Base-by-base conservation (phyloP, 2,888 invertebrate genomes). In the Orthosia cruda region DNA sequence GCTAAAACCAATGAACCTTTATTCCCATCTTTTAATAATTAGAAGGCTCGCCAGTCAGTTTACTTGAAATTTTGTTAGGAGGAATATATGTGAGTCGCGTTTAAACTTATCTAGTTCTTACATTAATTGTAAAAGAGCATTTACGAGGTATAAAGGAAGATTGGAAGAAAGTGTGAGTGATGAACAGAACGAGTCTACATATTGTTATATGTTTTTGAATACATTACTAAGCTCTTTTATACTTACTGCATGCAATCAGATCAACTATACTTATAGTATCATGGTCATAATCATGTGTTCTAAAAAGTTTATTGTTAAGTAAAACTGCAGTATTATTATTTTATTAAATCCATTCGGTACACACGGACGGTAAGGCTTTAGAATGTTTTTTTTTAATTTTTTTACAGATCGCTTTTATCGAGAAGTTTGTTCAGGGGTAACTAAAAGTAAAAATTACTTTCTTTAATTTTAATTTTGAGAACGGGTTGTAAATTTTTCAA, bases 401-500 rank as follows among this genome's bases (percentile, higher is more conserved):
- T 81, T 50, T 55, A 77, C 50, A 63, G 71, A 71, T 82, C 26
- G 15, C 58, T 70, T 81, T 85, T 72, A 74, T 68, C 74, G 59
- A 70, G 59, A 74, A 71, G 9, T 78, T 85, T 80, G 59, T 81
- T 87, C 84, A 85, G 40, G 66, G 32, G 26, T 58, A 57, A 74
- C 61, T 72, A 71, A 86, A 87, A 85, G 75, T 72, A 84, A 81
- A 84, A 77, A 83, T 76, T 70, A 66, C 64, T 76, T 20, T 83
- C 84, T 84, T 84, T 84, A 86, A 84, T 79, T 75, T 71, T 75
- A 88, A 86, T 87, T 86, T 87, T 88, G 89, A 89, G 86, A 87
- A 88, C 81, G 86, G 89, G 85, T 91, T 94, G 94, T 95, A 94
- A 93, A 95, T 89, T 90, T 91, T 88, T 94, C 94, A 91, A 94